Base-by-base conservation (phyloP, 2,797 vertebrate genomes). In the Astyanax mexicanus region DNA sequence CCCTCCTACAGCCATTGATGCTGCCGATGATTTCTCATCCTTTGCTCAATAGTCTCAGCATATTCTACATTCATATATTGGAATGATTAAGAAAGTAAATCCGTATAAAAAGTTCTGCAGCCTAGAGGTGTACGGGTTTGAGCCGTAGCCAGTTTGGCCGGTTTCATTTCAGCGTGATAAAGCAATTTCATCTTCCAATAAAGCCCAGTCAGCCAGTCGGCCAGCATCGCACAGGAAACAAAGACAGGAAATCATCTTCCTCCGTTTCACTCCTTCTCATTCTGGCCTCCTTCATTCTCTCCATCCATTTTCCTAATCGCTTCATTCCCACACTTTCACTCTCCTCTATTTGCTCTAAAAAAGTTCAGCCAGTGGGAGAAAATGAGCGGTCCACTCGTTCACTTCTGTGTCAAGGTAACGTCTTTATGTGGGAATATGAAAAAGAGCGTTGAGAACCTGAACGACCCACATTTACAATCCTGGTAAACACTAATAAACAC, bases 161-260 rank as follows among this genome's bases (percentile, higher is more conserved):
- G n/a, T 61, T 38, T 61, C 32, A 60, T 60, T 40, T 40, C n/a
- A 40, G 58, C 38, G 32, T 19, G 12, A 58, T 37, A 40, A 12
- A 23, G 44, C 25, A 71, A 25, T 8, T 11, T 58, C 51, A 42
- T 51, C 1, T 51, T 47, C 45, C 57, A 10, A 38, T 19, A 61
- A 37, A 17, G 17, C 2, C n/a, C 58, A 38, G 58, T 40, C 37
- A 62, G 21, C 35, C 58, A 38, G 58, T 40, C 37, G 62, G 21
- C 35, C 58, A 40, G 52, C 21, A 11, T 54, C 17, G 7, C 1
- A 25, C 54, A 0, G 27, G 32, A 62, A 37, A 40, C 35, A 40
- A 40, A 62, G 37, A 40, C 58, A 62, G 37, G 35, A 38, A 40
- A 38, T 62, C 58, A 10, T 38, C 32, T 11, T 21, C 58, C 58